Evolutionary conservation across 1,140 invertebrate genomes (phyloP).

Genomic region (Pemphigus obesinymphae): DNA sequence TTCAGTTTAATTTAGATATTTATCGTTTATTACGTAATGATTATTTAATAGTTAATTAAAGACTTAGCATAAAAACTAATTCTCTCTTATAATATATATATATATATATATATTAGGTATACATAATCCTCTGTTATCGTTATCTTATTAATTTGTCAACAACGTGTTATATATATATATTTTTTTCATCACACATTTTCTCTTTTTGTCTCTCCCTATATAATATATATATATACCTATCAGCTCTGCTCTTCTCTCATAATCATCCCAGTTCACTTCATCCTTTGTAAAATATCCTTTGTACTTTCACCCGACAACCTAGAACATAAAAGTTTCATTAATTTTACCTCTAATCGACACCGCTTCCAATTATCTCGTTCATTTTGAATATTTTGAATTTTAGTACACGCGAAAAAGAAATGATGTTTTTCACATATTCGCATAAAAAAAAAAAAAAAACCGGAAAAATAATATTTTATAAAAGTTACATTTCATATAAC

Average conservation of each 20-base stretch:
- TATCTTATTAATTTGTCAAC: background rate
- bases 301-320: background rate
- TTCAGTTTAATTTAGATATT: background rate
- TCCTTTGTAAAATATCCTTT: slow-evolving; percentile 12
- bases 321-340: slow-evolving; percentile 14
- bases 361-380: background rate
- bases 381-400: slow-evolving; percentile 15
- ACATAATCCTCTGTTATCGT: background rate
- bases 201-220: background rate
- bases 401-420: no score
- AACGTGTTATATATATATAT: background rate
- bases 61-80: slow-evolving; percentile 6
- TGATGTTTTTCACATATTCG: no score
- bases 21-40: background rate
- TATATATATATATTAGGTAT: no score
- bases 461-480: no score
- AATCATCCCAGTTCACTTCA: slow-evolving; percentile 14
- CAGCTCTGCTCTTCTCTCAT: background rate
- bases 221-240: no score
- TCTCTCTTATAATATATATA: no score
- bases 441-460: no score
- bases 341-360: slow-evolving; percentile 15
- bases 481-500: no score
- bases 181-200: background rate
- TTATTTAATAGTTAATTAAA: background rate